Conservation (phyloP, 2,888 invertebrate genomes). For the Brachylomia viminalis region DNA sequence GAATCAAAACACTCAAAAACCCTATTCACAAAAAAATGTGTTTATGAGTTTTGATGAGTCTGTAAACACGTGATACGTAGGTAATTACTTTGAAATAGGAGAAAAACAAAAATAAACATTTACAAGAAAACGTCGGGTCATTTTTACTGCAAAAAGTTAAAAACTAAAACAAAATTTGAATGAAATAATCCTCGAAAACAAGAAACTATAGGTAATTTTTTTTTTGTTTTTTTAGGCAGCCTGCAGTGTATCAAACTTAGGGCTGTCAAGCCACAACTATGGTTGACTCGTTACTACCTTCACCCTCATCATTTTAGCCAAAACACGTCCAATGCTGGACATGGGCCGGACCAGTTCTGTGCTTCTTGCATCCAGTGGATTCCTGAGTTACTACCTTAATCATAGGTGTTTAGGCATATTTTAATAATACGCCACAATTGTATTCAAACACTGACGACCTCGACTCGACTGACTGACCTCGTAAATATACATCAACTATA, state of each 20-base stretch:
- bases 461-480: too few relatives aligned
- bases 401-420: too few relatives aligned
- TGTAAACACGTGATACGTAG: background rate
- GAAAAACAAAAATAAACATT: background rate
- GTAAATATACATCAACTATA: conserved; percentile 11
- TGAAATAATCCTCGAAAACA: background rate
- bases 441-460: background rate
- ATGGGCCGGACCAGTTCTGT: too few relatives aligned
- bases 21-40: conserved; percentile 9
- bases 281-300: too few relatives aligned
- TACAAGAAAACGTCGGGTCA: background rate
- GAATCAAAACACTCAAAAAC: conserved; percentile 24
- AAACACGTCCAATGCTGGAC: too few relatives aligned
- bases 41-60: background rate
- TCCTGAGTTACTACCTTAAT: too few relatives aligned
- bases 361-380: too few relatives aligned
- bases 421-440: conserved; percentile 26
- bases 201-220: background rate
- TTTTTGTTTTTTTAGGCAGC: background rate
- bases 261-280: too few relatives aligned
- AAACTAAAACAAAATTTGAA: background rate
- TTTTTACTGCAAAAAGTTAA: background rate
- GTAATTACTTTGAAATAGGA: background rate
- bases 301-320: too few relatives aligned
- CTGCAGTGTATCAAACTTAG: background rate